Evolutionary conservation across 1,140 invertebrate genomes (phyloP).

Genomic region (Calliopsis andreniformis): DNA sequence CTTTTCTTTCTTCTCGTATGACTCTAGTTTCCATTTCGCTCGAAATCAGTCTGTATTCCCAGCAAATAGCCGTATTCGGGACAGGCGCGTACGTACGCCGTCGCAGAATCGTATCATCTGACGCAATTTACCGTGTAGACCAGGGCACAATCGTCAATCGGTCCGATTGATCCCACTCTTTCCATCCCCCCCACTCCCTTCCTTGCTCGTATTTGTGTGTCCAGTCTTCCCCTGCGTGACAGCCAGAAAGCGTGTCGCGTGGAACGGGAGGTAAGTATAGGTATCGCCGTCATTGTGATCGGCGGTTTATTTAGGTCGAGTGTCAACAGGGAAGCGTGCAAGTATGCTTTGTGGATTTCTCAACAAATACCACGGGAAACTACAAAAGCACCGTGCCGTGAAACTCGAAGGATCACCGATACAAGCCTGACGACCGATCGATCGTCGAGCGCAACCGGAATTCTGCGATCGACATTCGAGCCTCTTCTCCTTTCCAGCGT

Average conservation of each 20-base stretch:
- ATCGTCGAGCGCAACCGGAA: constrained; percentile 14
- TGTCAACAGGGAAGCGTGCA: constrained; percentile 56
- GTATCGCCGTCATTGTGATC: constrained; percentile 44
- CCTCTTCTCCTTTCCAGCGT: neutral
- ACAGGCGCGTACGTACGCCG: constrained; percentile 6
- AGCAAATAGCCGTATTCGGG: constrained; percentile 28
- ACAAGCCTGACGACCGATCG: constrained; percentile 32
- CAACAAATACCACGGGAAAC: constrained; percentile 57
- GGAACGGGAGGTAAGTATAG: constrained; percentile 10
- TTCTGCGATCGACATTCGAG: neutral
- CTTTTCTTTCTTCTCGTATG: neutral
- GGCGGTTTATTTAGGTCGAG: constrained; percentile 70
- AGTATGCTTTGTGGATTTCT: constrained; percentile 60
- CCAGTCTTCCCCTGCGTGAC: neutral
- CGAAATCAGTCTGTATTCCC: constrained; percentile 43
- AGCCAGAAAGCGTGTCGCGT: neutral
- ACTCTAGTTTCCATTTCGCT: constrained; percentile 41
- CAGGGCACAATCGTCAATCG: constrained; percentile 33
- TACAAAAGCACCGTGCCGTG: constrained; percentile 53
- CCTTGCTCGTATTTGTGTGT: neutral
- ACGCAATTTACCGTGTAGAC: constrained; percentile 52
- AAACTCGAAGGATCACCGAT: constrained; percentile 9
- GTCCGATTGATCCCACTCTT: constrained; percentile 1
- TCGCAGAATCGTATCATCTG: constrained; percentile 28
- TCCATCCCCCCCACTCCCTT: neutral